Percentiles rank a stretch among this genome's conserved stretches.
Conservation (phyloP, 2,888 invertebrate species). For the Noctuana brunneofusca region DNA sequence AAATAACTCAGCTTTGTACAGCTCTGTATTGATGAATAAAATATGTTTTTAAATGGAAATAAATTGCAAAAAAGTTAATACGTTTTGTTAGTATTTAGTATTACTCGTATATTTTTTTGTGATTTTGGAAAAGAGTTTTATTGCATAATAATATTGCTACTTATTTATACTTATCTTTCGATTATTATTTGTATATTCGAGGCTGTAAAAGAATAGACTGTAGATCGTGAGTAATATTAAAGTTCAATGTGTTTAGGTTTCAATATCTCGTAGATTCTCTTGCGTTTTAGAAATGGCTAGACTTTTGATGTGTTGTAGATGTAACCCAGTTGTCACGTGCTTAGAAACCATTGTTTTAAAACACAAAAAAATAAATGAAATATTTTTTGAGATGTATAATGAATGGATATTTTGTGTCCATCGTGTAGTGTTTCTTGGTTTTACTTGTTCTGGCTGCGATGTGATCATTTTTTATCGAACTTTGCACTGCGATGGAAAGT, state of each 20-base stretch:
- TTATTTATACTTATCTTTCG: too few relatives aligned
- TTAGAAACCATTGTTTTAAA: conserved; percentile 61
- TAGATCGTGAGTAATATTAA: conserved; percentile 53
- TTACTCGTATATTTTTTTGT: too few relatives aligned
- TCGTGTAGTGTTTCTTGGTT: conserved; percentile 50
- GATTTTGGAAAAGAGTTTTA: background rate
- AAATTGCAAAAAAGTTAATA: background rate
- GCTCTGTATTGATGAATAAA: background rate
- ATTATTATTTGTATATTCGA: conserved; percentile 44
- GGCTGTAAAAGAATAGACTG: conserved; percentile 58
- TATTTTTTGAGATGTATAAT: conserved; percentile 79
- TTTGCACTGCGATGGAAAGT: background rate
- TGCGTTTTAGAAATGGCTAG: conserved; percentile 72
- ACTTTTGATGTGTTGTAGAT: conserved; percentile 72
- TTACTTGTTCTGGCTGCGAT: conserved; percentile 37
- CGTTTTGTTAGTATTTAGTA: background rate
- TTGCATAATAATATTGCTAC: background rate
- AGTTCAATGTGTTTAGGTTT: conserved; percentile 53
- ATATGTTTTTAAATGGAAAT: background rate
- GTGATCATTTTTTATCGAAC: conserved; percentile 8
- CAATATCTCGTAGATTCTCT: conserved; percentile 53
- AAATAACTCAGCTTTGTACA: conserved; percentile 16
- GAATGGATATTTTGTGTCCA: conserved; percentile 54
- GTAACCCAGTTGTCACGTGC: conserved; percentile 56
- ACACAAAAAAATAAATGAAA: conserved; percentile 59